Conservation (phyloP, 2,888 invertebrate species). For the Xylota sylvarum region DNA sequence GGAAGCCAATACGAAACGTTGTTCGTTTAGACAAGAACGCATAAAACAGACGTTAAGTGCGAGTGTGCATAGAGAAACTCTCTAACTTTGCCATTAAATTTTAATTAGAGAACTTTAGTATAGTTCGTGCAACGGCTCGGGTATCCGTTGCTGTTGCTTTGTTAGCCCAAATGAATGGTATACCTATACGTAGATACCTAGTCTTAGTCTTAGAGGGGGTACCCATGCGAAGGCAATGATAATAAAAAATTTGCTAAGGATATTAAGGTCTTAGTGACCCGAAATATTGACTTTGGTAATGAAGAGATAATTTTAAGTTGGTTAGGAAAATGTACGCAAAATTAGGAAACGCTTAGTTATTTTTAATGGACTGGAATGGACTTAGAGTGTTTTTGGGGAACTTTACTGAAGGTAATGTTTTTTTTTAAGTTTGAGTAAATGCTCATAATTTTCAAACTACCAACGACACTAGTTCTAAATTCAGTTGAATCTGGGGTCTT, state of each 20-base stretch:
- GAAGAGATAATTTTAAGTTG: constrained; percentile 20
- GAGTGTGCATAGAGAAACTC: constrained; percentile 53
- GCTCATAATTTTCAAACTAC: too few species aligned
- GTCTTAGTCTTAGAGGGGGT: background rate
- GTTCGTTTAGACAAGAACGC: constrained; percentile 26
- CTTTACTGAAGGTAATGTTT: background rate
- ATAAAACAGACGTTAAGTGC: constrained; percentile 60
- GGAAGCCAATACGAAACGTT: background rate
- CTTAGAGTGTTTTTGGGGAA: too few species aligned
- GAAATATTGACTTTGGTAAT: constrained; percentile 44
- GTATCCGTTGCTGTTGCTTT: constrained; percentile 1
- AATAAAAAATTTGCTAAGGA: constrained; percentile 36
- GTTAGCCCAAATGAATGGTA: background rate
- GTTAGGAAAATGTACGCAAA: background rate
- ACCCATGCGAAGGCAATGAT: constrained; percentile 16
- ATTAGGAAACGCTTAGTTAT: too few species aligned
- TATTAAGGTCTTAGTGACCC: constrained; percentile 36
- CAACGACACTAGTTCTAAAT: too few species aligned
- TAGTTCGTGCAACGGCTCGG: constrained; percentile 41
- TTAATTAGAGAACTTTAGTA: constrained; percentile 69
- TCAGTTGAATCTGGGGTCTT: too few species aligned
- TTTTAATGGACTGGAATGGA: too few species aligned
- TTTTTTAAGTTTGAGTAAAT: background rate
- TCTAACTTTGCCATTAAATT: constrained; percentile 72
- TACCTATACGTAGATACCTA: background rate